These are phyloP conservation scores for Sthenelais limicola DNA, from an alignment of 2,888 invertebrate genomes.

Conservation along the genomic window DNA sequence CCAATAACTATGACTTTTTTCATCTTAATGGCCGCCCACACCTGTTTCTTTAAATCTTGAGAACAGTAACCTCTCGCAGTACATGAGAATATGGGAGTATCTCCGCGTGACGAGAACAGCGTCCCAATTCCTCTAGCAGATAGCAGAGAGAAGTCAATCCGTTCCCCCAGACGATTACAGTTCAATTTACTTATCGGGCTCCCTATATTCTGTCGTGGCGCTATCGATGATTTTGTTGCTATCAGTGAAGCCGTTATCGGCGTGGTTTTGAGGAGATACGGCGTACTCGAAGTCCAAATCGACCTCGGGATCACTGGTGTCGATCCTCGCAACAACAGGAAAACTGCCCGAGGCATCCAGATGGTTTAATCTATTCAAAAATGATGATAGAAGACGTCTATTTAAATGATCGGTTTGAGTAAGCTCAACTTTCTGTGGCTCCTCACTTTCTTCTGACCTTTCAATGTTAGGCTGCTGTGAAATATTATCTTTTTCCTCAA, in stretches of 20 bases:
- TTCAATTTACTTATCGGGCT: too few species aligned
- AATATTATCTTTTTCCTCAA: too few species aligned
- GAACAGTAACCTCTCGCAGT: too few species aligned
- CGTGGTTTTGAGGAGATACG: neutral
- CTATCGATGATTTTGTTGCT: conserved; percentile 1
- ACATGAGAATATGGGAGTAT: too few species aligned
- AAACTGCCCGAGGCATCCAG: conserved; percentile 45
- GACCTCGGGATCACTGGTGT: conserved; percentile 38
- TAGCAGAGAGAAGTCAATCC: too few species aligned
- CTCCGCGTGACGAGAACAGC: too few species aligned
- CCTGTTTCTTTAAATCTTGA: too few species aligned
- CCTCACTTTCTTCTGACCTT: conserved; percentile 13
- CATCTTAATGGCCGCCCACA: neutral
- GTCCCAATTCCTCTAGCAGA: too few species aligned
- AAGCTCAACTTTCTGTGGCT: conserved; percentile 46
- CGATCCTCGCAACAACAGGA: conserved; percentile 45
- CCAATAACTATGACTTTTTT: conserved; percentile 17
- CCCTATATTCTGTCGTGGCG: too few species aligned
- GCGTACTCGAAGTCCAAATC: conserved; percentile 37
- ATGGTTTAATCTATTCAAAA: conserved; percentile 53
- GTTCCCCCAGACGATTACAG: too few species aligned
- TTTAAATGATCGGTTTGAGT: conserved; percentile 57
- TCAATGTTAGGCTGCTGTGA: too few species aligned
- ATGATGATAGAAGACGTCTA: conserved; percentile 53
- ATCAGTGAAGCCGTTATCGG: conserved; percentile 15